These are phyloP conservation scores for Lathronympha strigana DNA, from an alignment of 2,888 invertebrate genomes.

Conservation along the genomic window DNA sequence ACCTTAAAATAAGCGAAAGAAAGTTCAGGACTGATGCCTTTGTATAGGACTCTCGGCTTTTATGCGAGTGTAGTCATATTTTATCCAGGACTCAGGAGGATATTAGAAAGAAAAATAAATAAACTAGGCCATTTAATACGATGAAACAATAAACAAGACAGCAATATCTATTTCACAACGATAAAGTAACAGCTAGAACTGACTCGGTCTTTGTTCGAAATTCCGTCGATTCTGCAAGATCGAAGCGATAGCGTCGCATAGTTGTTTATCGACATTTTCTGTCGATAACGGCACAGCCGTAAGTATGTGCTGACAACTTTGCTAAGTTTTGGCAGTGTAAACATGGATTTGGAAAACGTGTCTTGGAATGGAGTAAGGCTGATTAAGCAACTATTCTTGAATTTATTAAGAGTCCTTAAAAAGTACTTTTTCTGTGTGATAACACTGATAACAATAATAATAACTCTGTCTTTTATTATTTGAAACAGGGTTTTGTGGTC, in stretches of 20 bases:
- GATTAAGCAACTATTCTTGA: background rate
- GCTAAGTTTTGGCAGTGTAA: constrained; percentile 9
- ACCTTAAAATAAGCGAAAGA: no score
- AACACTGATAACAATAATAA: no score
- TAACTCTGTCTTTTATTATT: no score
- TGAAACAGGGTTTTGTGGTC: no score
- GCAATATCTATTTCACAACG: constrained; percentile 47
- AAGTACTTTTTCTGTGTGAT: no score
- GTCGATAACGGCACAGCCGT: constrained; percentile 42
- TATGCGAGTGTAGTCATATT: no score
- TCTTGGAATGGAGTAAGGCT: background rate
- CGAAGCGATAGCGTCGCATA: constrained; percentile 29
- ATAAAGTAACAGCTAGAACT: constrained; percentile 49
- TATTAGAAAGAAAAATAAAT: no score
- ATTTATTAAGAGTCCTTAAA: no score
- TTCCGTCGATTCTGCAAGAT: constrained; percentile 51
- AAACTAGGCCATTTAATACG: constrained; percentile 39
- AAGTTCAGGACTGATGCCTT: no score
- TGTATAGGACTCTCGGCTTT: no score
- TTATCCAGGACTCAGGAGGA: no score
- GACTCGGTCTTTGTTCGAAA: constrained; percentile 47
- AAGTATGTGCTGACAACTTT: constrained; percentile 24
- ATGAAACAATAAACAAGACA: constrained; percentile 38
- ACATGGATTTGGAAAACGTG: constrained; percentile 20
- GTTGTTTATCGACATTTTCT: constrained; percentile 42